Evolutionary conservation across 2,888 invertebrate species (phyloP).

Genomic region (Dryobotodes eremita): DNA sequence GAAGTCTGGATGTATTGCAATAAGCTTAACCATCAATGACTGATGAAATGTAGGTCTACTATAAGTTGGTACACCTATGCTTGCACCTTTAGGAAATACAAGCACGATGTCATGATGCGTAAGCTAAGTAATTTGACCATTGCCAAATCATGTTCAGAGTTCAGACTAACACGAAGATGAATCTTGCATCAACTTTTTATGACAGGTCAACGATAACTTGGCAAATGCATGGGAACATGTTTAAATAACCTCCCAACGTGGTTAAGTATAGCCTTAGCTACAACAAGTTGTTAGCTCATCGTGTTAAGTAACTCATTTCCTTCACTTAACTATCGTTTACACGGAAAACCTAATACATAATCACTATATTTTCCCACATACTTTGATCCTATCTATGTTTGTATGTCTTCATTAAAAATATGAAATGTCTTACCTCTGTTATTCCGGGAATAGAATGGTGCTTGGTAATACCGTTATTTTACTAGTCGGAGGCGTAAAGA

Average conservation of each 20-base stretch:
- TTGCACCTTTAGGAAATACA: neutral
- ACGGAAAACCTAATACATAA: constrained; percentile 51
- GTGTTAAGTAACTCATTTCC: constrained; percentile 60
- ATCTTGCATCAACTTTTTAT: neutral
- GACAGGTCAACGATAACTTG: neutral
- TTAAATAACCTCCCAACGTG: constrained; percentile 15
- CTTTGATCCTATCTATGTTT: constrained; percentile 29
- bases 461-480: constrained; percentile 10
- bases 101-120: neutral
- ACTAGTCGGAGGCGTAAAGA: no score
- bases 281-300: constrained; percentile 43
- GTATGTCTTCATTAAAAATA: constrained; percentile 36
- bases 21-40: neutral
- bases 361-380: constrained; percentile 47
- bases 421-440: constrained; percentile 22
- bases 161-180: neutral
- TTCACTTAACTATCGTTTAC: constrained; percentile 42
- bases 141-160: neutral
- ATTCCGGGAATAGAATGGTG: constrained; percentile 15
- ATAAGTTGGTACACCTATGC: no score
- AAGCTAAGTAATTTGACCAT: neutral
- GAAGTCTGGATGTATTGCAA: neutral
- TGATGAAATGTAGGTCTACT: neutral
- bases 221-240: constrained; percentile 21
- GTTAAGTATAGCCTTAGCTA: neutral